phyloP scores from a whole-genome alignment of 2,888 invertebrate species.

The Cheilosia variabilis region DNA sequence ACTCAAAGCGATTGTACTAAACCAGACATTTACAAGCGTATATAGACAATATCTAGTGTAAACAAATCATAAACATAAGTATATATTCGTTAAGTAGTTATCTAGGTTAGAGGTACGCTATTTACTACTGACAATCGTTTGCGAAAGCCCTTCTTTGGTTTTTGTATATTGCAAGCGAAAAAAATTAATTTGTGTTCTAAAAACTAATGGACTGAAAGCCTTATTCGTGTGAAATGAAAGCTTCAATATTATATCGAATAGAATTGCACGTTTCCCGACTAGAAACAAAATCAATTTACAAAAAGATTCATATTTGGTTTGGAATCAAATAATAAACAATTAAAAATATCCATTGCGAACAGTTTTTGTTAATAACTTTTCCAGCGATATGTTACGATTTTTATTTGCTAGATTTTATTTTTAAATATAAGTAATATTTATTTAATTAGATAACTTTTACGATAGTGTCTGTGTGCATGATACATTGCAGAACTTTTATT shows the following conservation, averaged over 20 bases:
- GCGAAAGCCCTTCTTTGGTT: constrained; percentile 10
- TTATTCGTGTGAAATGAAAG: constrained; percentile 7
- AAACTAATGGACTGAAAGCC: constrained; percentile 54
- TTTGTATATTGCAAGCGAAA: background rate
- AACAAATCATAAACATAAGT: constrained; percentile 52
- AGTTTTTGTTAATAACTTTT: constrained; percentile 33
- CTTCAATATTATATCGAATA: constrained; percentile 9
- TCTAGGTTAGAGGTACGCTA: constrained; percentile 48
- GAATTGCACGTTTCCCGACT: constrained; percentile 68
- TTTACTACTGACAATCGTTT: constrained; percentile 21
- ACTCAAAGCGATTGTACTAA: constrained; percentile 60
- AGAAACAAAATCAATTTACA: constrained; percentile 43
- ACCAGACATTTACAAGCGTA: constrained; percentile 66
- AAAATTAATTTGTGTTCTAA: background rate
- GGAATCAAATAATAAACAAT: constrained; percentile 1
- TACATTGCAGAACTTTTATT: constrained; percentile 49
- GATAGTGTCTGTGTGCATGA: constrained; percentile 42
- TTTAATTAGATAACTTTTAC: constrained; percentile 46
- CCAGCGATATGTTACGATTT: constrained; percentile 71
- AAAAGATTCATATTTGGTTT: background rate
- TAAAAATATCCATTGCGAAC: background rate
- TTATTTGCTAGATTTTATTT: constrained; percentile 44
- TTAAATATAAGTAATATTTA: constrained; percentile 26
- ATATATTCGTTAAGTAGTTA: constrained; percentile 48
- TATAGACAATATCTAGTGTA: constrained; percentile 15